These are phyloP conservation scores for Drosophila truncata DNA, from an alignment of 1,140 invertebrate genomes.

Conservation along the genomic window DNA sequence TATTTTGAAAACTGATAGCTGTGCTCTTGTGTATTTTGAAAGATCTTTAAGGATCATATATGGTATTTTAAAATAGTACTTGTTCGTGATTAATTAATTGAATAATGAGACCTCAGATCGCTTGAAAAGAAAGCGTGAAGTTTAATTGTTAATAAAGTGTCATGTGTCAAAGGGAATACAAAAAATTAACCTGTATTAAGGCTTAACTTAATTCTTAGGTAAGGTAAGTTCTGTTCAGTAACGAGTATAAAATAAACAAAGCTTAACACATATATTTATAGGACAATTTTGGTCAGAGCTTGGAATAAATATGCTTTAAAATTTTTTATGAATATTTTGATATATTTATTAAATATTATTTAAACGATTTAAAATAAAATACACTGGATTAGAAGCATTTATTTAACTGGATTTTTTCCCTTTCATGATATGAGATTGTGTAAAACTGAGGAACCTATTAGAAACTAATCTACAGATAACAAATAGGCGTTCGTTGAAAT, in stretches of 20 bases:
- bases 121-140: background rate
- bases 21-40: conserved; percentile 13
- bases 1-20: background rate
- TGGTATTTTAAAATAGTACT: background rate
- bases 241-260: too few relatives aligned
- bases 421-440: background rate
- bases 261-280: too few relatives aligned
- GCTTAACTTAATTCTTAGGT: background rate
- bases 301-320: background rate
- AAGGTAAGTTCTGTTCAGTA: background rate
- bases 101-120: background rate
- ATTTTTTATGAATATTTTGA: background rate
- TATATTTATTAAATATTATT: too few relatives aligned
- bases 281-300: background rate
- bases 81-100: background rate
- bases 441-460: background rate
- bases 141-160: background rate
- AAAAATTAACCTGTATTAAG: background rate
- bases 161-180: background rate
- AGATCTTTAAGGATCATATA: background rate
- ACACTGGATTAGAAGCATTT: too few relatives aligned
- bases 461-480: too few relatives aligned
- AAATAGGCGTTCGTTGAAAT: background rate
- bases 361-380: too few relatives aligned
- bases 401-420: too few relatives aligned